Evolutionary conservation across 53 echinoderm and acorn worm species (phyloP), one percentile per base, ranked within the genome.

Genomic region (Holothuria leucospilota): DNA sequence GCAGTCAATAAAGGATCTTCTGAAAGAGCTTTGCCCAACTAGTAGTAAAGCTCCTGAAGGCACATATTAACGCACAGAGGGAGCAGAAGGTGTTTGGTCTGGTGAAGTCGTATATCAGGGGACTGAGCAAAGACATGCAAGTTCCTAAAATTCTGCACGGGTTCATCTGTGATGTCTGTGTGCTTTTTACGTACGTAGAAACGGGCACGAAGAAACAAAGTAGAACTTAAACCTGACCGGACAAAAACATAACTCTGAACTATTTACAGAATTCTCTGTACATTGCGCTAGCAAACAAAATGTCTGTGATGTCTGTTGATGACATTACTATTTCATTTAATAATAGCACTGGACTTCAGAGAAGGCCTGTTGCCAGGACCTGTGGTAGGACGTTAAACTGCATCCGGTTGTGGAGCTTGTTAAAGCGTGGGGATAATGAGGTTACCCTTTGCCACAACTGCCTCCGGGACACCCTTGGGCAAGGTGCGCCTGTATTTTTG

Each of bases 281-380:
- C n/a, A n/a, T n/a, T n/a, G n/a, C n/a, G n/a, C n/a, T n/a, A n/a
- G n/a, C n/a, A n/a, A n/a, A n/a, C n/a, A n/a, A n/a, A n/a, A n/a
- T n/a, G n/a, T n/a, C n/a, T 6, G 67, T 40, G 40, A n/a, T n/a
- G n/a, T n/a, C n/a, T 42, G 42, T 67, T 3, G 69, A 25, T 6
- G 29, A 30, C 18, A 29, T 69, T 15, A 29, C 20, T 4, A 27
- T 69, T 28, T 15, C 69, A 16, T 69, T 69, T 12, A 69, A 69
- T 29, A 69, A 29, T 4, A 69, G 18, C 6, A 29, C 69, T 12
- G 69, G 69, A 18, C 28, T 69, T 25, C 69, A 69, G 29, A 26
- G 69, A 28, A 69, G 29, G 11, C 69, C 69, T 24, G 28, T 69
- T 69, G 69, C 69, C 25, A 69, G 69, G 69, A 69, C 69, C 20